Evolutionary conservation across 2,888 invertebrate species (phyloP).

Genomic region (Rhimphoctona megacephalus): DNA sequence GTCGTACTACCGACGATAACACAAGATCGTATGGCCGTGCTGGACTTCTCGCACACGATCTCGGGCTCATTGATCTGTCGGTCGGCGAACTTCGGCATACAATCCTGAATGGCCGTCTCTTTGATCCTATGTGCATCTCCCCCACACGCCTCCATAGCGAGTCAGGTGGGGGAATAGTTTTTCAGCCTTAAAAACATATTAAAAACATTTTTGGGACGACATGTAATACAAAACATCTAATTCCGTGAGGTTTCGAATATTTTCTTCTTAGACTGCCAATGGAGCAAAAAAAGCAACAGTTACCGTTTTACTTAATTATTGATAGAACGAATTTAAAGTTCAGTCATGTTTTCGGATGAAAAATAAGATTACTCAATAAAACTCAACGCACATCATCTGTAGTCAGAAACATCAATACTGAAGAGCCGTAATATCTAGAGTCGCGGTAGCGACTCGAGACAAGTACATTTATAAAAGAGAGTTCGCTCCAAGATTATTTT

Average conservation of each 20-base stretch:
- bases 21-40: neutral
- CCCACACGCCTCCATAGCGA: neutral
- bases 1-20: slow-evolving; percentile 16
- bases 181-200: neutral
- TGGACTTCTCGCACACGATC: neutral
- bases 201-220: neutral
- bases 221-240: neutral
- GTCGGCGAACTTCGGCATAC: neutral
- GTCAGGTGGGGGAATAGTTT: neutral
- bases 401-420: neutral
- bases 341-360: neutral
- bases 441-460: too few species aligned
- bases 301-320: neutral
- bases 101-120: too few species aligned
- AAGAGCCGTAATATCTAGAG: neutral
- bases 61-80: neutral
- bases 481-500: neutral
- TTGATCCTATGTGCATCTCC: neutral
- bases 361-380: neutral
- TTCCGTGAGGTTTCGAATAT: too few species aligned
- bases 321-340: neutral
- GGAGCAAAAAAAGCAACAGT: too few species aligned
- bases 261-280: too few species aligned
- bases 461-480: too few species aligned
- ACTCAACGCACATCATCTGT: neutral